A percentile compares a stretch with the other conserved stretches of the same genome.
phyloP scores from a whole-genome alignment of 2,113 vertebrate species.

The Syrmaticus mikado region DNA sequence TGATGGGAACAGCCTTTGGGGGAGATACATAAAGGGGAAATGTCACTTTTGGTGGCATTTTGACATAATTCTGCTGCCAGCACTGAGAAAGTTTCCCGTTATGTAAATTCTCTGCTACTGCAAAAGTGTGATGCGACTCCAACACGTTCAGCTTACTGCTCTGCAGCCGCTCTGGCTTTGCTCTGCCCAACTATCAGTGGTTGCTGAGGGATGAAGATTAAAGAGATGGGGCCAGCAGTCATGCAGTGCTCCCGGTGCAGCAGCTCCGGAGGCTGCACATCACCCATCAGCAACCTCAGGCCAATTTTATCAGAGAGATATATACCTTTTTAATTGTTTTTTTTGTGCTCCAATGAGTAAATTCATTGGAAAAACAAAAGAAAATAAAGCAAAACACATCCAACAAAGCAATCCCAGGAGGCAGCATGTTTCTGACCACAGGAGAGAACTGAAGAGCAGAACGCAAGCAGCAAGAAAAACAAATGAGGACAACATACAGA shows the following conservation, averaged over 20 bases:
- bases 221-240: background rate
- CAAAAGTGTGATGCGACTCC: fast-evolving
- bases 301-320: background rate
- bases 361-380: background rate
- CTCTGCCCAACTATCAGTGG: fast-evolving
- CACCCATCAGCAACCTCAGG: background rate
- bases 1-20: background rate
- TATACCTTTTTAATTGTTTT: background rate
- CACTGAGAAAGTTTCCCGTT: fast-evolving
- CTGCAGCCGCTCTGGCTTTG: fast-evolving
- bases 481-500: background rate
- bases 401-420: background rate
- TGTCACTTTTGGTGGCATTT: background rate
- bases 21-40: background rate
- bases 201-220: background rate
- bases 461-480: background rate
- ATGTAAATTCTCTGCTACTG: fast-evolving
- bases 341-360: background rate
- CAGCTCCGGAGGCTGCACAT: background rate
- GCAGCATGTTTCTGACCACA: background rate
- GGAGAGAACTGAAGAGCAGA: background rate
- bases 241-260: background rate
- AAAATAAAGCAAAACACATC: background rate
- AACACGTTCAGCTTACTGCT: fast-evolving
- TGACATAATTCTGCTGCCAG: fast-evolving